Percentiles rank a stretch among this genome's conserved stretches.
phyloP scores from a whole-genome alignment of 2,888 invertebrate species.

The Serripes groenlandicus region DNA sequence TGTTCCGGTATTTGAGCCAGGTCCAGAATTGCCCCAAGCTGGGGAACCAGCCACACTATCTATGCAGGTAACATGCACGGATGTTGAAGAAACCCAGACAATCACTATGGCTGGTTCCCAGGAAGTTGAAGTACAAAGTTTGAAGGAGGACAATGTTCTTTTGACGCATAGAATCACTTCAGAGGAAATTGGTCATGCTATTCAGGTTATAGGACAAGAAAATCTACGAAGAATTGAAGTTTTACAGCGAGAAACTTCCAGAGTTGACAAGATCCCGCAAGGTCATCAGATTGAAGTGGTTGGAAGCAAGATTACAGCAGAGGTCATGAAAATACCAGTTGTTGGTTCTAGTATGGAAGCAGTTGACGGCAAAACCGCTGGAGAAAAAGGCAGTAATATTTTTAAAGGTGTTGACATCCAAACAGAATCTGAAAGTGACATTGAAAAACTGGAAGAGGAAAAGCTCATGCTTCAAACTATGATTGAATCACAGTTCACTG shows the following conservation, averaged over 20 bases:
- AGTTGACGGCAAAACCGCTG: not conserved
- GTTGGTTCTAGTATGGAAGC: not conserved
- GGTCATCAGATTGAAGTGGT: conserved; percentile 55
- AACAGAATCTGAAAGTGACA: conserved; percentile 8
- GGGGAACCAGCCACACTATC: not conserved
- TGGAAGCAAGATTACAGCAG: conserved; percentile 13
- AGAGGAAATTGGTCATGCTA: conserved; percentile 61
- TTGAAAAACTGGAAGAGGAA: conserved; percentile 7
- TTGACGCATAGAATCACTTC: conserved; percentile 38
- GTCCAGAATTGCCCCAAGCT: not conserved
- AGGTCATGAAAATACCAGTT: conserved; percentile 18
- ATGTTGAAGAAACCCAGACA: not conserved
- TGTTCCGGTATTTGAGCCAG: not conserved
- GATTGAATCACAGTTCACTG: not conserved
- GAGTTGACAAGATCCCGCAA: not conserved
- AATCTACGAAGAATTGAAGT: conserved; percentile 54
- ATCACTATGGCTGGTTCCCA: not conserved
- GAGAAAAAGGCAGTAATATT: not conserved
- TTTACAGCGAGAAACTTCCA: conserved; percentile 35
- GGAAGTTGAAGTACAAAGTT: not conserved
- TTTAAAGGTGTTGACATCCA: not conserved
- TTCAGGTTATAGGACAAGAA: conserved; percentile 65
- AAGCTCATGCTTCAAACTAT: not conserved
- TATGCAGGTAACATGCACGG: not conserved
- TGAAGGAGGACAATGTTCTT: not conserved